Conservation (phyloP, 2,113 vertebrate genomes). For the Catagonus wagneri region DNA sequence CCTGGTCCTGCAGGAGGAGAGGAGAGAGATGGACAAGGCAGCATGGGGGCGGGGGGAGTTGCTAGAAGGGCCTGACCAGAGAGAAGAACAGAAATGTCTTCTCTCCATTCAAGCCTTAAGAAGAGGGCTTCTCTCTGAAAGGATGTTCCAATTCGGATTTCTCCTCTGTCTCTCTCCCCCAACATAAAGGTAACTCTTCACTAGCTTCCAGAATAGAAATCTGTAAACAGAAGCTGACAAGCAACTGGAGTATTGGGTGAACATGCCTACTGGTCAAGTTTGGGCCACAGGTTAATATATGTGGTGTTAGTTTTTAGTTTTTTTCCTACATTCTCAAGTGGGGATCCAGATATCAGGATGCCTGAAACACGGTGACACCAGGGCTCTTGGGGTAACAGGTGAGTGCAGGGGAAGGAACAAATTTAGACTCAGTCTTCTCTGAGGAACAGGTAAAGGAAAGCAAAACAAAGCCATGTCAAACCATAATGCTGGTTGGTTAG, state of each 20-base stretch:
- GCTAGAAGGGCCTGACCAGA: neutral
- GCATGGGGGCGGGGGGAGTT: neutral
- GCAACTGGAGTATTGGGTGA: neutral
- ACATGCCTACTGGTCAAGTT: neutral
- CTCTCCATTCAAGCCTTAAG: neutral
- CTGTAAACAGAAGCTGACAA: neutral
- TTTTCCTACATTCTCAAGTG: neutral
- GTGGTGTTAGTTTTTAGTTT: neutral
- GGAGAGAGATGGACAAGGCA: neutral
- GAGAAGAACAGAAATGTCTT: neutral
- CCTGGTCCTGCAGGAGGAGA: neutral
- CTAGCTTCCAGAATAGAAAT: neutral
- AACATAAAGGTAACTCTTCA: neutral
- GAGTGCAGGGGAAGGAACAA: neutral
- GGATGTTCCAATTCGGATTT: neutral
- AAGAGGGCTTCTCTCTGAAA: neutral
- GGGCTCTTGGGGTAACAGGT: neutral
- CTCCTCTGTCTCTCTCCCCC: neutral
- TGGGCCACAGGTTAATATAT: neutral
- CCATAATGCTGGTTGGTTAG: neutral
- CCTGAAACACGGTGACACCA: neutral
- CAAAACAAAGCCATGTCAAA: conserved; percentile 3
- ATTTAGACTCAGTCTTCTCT: neutral
- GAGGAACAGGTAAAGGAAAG: neutral
- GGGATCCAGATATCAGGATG: neutral